Evolutionary conservation across 2,797 vertebrate genomes (phyloP).

Genomic region (Ceyx erithaca): DNA sequence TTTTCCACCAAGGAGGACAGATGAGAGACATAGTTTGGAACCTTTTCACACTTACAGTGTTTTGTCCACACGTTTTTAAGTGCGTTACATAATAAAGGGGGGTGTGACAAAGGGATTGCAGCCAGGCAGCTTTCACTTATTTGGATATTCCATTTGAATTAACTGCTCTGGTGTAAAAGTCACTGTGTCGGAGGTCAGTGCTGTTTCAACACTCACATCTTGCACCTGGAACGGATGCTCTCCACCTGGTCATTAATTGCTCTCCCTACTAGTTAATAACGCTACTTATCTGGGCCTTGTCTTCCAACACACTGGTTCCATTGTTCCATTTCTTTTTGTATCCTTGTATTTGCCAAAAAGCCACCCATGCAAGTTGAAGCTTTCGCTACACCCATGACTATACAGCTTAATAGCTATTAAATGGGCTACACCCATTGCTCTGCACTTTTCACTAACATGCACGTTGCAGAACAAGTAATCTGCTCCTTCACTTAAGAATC

Average conservation of each 20-base stretch:
- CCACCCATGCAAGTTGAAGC: background rate
- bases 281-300: background rate
- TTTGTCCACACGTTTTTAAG: background rate
- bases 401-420: background rate
- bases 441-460: background rate
- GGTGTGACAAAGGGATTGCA: background rate
- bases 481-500: background rate
- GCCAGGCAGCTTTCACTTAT: background rate
- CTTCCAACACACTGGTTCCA: background rate
- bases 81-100: background rate
- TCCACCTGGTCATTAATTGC: background rate
- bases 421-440: background rate
- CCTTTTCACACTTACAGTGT: background rate
- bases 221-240: background rate
- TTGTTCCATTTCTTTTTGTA: background rate
- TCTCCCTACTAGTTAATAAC: background rate
- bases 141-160: background rate
- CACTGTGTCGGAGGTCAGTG: background rate
- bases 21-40: background rate
- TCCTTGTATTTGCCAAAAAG: slow-evolving; percentile 3
- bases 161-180: background rate
- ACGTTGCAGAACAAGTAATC: background rate
- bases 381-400: background rate
- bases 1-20: background rate
- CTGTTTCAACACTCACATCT: background rate